Evolutionary conservation across 2,113 vertebrate genomes (phyloP).

Genomic region (Dipodomys merriami): DNA sequence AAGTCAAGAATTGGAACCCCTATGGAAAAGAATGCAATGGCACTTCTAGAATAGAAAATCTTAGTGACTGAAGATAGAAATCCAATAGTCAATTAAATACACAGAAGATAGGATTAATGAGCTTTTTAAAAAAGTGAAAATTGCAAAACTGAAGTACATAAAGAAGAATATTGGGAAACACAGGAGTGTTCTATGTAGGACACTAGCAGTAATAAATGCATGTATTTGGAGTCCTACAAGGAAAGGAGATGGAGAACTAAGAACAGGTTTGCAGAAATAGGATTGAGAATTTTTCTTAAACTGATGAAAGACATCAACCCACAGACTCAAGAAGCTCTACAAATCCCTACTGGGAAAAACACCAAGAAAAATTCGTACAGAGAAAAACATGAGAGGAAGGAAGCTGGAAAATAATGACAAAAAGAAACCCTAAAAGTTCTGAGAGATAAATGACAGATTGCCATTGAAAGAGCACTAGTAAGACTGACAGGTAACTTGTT

Average conservation of each 20-base stretch:
- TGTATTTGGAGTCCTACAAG: not conserved
- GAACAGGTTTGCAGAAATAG: not conserved
- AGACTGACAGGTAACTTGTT: not conserved
- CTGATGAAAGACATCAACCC: not conserved
- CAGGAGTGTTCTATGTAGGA: not conserved
- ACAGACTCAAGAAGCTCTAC: not conserved
- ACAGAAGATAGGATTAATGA: not conserved
- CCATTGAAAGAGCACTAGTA: not conserved
- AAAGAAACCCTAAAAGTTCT: not conserved
- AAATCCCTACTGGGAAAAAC: not conserved
- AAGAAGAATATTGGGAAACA: not conserved
- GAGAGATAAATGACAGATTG: not conserved
- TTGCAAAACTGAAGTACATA: no score
- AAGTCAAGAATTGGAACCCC: not conserved
- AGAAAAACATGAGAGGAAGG: not conserved
- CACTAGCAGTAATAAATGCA: not conserved
- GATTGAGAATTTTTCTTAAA: not conserved
- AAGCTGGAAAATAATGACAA: not conserved
- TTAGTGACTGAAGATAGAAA: not conserved
- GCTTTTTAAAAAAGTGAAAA: not conserved
- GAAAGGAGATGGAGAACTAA: not conserved
- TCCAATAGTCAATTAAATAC: not conserved
- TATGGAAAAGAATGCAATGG: not conserved
- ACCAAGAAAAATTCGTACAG: not conserved
- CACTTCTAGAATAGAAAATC: not conserved